Conservation (phyloP, 2,113 vertebrate species). For the Isichthys henryi region DNA sequence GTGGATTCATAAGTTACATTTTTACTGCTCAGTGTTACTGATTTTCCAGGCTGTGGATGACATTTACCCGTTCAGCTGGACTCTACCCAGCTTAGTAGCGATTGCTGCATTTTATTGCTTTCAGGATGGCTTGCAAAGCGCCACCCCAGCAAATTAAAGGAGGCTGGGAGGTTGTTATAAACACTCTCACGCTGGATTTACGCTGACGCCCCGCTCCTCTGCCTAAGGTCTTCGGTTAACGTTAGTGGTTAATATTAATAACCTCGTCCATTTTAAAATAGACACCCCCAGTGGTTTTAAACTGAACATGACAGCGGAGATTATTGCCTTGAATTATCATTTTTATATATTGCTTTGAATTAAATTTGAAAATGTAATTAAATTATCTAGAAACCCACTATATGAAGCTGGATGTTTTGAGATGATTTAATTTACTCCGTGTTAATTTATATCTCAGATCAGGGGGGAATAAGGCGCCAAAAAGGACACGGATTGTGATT, state of each 20-base stretch:
- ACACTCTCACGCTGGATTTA: background rate
- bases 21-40: constrained; percentile 46
- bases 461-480: constrained; percentile 7
- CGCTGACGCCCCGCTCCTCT: background rate
- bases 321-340: constrained; percentile 8
- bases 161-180: background rate
- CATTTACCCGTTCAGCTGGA: background rate
- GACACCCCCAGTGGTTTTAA: background rate
- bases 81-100: background rate
- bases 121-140: background rate
- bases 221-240: constrained; percentile 3
- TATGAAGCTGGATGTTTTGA: constrained; percentile 4
- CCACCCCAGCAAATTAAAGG: constrained; percentile 4
- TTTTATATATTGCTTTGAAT: constrained; percentile 6
- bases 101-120: constrained; percentile 12
- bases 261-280: background rate
- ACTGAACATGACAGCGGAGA: background rate
- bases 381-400: background rate
- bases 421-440: constrained; percentile 2
- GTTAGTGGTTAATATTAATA: constrained; percentile 4
- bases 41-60: background rate
- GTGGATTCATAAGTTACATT: constrained; percentile 58
- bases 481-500: constrained; percentile 14
- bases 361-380: constrained; percentile 8
- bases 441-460: constrained; percentile 12